A percentile compares a stretch with the other conserved stretches of the same genome.
phyloP scores from a whole-genome alignment of 2,888 invertebrate species.

The Apamea sordens region DNA sequence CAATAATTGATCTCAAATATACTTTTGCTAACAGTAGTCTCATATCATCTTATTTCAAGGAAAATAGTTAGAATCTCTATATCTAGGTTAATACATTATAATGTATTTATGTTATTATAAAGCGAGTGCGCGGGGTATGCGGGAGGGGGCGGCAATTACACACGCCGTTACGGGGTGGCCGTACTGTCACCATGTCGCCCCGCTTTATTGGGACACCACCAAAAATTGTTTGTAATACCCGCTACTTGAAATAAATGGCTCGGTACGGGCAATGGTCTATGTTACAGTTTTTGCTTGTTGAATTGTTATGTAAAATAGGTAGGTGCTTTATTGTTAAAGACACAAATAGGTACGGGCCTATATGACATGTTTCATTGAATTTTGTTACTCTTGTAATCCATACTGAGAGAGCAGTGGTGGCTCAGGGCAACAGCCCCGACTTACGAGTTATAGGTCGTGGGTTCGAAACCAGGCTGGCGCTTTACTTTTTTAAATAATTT shows the following conservation, averaged over 20 bases:
- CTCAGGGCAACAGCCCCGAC: neutral
- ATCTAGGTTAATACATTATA: slow-evolving; percentile 26
- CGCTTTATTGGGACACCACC: slow-evolving; percentile 31
- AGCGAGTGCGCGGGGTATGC: slow-evolving; percentile 6
- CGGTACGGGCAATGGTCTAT: neutral
- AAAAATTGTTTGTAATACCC: slow-evolving; percentile 39
- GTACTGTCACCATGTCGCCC: slow-evolving; percentile 40
- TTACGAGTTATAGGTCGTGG: neutral
- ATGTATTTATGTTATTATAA: slow-evolving; percentile 53
- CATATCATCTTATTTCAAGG: neutral
- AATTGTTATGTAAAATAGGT: neutral
- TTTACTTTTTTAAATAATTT: neutral
- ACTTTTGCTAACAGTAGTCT: neutral
- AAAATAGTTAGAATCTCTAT: slow-evolving; percentile 17
- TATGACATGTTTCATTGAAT: too few species aligned
- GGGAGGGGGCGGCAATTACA: slow-evolving; percentile 48
- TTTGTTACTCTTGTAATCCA: neutral
- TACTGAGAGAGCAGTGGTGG: neutral
- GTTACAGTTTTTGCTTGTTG: slow-evolving; percentile 1
- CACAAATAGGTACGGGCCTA: neutral
- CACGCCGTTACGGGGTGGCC: slow-evolving; percentile 29
- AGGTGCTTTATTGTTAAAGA: slow-evolving; percentile 14
- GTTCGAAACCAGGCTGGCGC: neutral
- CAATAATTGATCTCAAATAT: slow-evolving; percentile 11
- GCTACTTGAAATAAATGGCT: slow-evolving; percentile 33